phyloP scores from a whole-genome alignment of 2,113 vertebrate genomes.

The Hypomesus transpacificus region DNA sequence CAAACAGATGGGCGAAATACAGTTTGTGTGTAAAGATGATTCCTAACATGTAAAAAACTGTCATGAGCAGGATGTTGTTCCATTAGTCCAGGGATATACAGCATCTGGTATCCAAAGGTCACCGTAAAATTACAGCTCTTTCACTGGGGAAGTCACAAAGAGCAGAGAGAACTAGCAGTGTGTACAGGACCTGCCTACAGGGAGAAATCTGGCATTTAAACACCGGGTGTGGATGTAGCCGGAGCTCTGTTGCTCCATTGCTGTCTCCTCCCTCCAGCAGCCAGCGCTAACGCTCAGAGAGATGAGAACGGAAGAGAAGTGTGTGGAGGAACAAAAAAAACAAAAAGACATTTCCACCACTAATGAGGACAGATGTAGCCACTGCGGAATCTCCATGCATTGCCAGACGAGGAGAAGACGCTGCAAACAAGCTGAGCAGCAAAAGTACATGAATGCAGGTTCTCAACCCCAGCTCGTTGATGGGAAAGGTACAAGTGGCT shows the following conservation, averaged over 20 bases:
- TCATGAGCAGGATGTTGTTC: not conserved
- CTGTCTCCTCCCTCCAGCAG: too few relatives aligned
- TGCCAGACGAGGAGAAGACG: slow-evolving; percentile 23
- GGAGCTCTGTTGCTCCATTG: too few relatives aligned
- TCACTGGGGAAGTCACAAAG: slow-evolving; percentile 19
- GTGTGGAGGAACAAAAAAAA: slow-evolving; percentile 37
- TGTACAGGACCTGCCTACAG: slow-evolving; percentile 22
- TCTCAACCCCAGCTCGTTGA: slow-evolving; percentile 26
- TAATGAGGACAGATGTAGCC: slow-evolving; percentile 58
- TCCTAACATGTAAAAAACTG: slow-evolving; percentile 14
- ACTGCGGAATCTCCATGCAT: slow-evolving; percentile 17
- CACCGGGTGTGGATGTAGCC: slow-evolving; percentile 20
- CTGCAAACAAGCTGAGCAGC: slow-evolving; percentile 25
- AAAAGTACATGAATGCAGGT: slow-evolving; percentile 32
- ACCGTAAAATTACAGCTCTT: slow-evolving; percentile 15
- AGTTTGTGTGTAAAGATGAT: slow-evolving; percentile 6
- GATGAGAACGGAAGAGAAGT: slow-evolving; percentile 9
- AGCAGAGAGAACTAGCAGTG: slow-evolving; percentile 19
- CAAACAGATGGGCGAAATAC: not conserved
- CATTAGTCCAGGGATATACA: not conserved
- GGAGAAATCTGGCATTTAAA: slow-evolving; percentile 47
- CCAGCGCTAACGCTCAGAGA: not conserved
- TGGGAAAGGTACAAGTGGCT: slow-evolving; percentile 18
- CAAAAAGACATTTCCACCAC: slow-evolving; percentile 50
- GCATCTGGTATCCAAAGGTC: slow-evolving; percentile 28